phyloP scores from a whole-genome alignment of 2,797 vertebrate genomes.

The Sciurus carolinensis region DNA sequence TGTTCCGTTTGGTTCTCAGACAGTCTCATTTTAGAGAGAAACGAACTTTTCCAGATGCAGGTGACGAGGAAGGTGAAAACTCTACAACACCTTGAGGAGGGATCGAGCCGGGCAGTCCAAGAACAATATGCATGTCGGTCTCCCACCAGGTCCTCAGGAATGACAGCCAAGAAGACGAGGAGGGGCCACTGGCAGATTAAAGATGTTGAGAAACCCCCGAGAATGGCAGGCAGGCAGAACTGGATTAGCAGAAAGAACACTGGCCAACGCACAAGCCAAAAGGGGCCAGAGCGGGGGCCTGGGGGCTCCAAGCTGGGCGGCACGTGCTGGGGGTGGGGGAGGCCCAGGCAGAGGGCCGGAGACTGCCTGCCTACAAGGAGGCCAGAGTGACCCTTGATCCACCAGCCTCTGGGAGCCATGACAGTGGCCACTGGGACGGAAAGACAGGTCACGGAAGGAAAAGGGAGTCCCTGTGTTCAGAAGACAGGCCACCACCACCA shows the following conservation, averaged over 20 bases:
- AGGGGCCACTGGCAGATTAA: background rate
- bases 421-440: background rate
- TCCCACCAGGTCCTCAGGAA: background rate
- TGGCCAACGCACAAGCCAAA: background rate
- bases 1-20: background rate
- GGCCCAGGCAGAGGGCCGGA: background rate
- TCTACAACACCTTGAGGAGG: background rate
- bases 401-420: background rate
- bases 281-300: background rate
- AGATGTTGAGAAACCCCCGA: conserved; percentile 27
- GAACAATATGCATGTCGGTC: background rate
- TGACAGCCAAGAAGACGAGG: background rate
- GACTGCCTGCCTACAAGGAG: background rate
- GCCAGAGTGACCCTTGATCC: background rate
- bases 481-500: background rate
- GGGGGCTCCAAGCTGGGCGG: background rate
- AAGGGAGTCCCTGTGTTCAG: background rate
- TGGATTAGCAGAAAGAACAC: background rate
- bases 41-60: background rate
- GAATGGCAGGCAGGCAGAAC: conserved; percentile 33
- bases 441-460: background rate
- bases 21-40: conserved; percentile 36
- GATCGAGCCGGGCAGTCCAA: background rate
- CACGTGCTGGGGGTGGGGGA: background rate
- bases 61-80: background rate